Evolutionary conservation across 2,888 invertebrate genomes (phyloP).

Genomic region (Heteropelma amictum): DNA sequence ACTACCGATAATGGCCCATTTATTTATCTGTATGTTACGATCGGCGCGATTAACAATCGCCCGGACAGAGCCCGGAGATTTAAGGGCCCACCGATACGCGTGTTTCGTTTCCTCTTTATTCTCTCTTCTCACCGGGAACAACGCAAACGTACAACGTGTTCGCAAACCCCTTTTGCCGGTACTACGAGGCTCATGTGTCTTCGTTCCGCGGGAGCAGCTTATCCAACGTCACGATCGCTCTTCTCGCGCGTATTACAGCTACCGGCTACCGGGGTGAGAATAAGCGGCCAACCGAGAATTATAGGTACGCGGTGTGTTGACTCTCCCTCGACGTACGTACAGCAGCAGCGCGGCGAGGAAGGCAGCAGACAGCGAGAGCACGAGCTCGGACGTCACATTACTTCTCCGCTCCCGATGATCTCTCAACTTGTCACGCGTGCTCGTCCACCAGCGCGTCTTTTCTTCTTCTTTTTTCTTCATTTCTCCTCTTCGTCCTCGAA

Average conservation of each 20-base stretch:
- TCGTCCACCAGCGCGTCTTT: constrained; percentile 16
- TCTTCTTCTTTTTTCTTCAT: not conserved
- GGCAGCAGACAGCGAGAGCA: not conserved
- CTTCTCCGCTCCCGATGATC: constrained; percentile 36
- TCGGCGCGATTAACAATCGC: constrained; percentile 37
- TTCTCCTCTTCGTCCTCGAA: too few relatives aligned
- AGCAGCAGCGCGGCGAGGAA: not conserved
- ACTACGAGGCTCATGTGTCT: constrained; percentile 45
- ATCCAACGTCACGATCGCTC: constrained; percentile 52
- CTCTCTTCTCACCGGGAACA: constrained; percentile 13
- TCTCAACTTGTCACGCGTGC: not conserved
- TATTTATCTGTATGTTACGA: constrained; percentile 56
- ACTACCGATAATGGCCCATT: constrained; percentile 51
- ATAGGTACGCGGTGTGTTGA: constrained; percentile 48
- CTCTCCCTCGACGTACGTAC: constrained; percentile 38
- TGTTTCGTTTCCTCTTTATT: not conserved
- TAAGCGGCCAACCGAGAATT: constrained; percentile 40
- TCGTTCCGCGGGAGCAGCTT: constrained; percentile 54
- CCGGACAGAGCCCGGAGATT: constrained; percentile 12
- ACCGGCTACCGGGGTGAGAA: constrained; percentile 35
- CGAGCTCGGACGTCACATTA: constrained; percentile 45
- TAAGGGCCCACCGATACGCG: constrained; percentile 22
- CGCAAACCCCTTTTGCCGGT: constrained; percentile 51
- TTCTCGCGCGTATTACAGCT: constrained; percentile 1
- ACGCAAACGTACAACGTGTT: constrained; percentile 4